Conservation (phyloP, 2,113 vertebrate species). For the Pelmatolapia mariae region DNA sequence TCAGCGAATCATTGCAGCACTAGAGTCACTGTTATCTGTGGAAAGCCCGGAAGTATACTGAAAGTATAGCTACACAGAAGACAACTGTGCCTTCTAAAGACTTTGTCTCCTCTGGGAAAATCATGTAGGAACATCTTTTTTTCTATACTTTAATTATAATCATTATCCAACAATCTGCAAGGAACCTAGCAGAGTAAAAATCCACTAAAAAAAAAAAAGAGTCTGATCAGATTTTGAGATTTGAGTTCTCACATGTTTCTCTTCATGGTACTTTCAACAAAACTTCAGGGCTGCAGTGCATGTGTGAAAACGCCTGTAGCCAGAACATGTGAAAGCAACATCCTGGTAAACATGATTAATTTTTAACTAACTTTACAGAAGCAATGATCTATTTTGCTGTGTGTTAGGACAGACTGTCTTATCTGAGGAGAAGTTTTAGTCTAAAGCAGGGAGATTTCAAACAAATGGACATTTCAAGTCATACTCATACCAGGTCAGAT, state of each 20-base stretch:
- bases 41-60: background rate
- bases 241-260: background rate
- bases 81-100: background rate
- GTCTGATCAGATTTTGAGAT: background rate
- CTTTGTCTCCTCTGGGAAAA: background rate
- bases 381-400: background rate
- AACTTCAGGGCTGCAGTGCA: background rate
- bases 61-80: background rate
- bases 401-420: background rate
- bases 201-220: background rate
- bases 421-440: background rate
- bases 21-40: background rate
- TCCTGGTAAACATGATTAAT: background rate
- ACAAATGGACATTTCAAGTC: background rate
- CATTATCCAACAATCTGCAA: background rate
- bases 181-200: background rate
- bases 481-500: background rate
- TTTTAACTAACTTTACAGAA: background rate
- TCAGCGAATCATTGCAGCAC: background rate
- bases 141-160: background rate
- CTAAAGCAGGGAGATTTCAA: background rate
- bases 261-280: background rate
- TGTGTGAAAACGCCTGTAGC: background rate
- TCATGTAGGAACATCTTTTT: background rate
- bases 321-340: background rate